Conservation (phyloP, 1,140 invertebrate genomes). For the Epicauta chinensis region DNA sequence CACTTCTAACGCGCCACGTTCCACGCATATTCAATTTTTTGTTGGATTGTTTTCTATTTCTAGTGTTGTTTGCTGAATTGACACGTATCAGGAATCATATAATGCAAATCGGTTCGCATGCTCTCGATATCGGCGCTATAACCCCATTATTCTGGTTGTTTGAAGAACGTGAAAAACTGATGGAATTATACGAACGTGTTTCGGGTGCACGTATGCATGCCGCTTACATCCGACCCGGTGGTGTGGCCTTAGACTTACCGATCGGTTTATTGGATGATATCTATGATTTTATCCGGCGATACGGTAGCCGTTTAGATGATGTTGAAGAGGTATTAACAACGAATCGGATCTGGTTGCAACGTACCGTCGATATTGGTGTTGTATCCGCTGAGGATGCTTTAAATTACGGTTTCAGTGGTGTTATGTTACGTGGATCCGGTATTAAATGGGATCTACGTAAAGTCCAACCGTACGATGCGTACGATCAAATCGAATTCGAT, state of each 20-base stretch:
- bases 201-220: slow-evolving; percentile 79
- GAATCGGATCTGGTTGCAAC: slow-evolving; percentile 88
- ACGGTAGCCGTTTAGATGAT: slow-evolving; percentile 85
- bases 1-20: too few relatives aligned
- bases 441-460: slow-evolving; percentile 88
- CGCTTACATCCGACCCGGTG: slow-evolving; percentile 78
- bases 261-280: slow-evolving; percentile 81
- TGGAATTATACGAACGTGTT: slow-evolving; percentile 81
- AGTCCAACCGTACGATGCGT: slow-evolving; percentile 78
- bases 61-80: slow-evolving; percentile 62
- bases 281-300: slow-evolving; percentile 76
- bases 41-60: too few relatives aligned
- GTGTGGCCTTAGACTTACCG: slow-evolving; percentile 71
- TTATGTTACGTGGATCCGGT: slow-evolving; percentile 74
- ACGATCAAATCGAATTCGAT: slow-evolving; percentile 80
- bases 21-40: too few relatives aligned
- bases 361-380: slow-evolving; percentile 85
- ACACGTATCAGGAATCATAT: slow-evolving; percentile 78
- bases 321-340: slow-evolving; percentile 88
- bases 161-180: slow-evolving; percentile 81
- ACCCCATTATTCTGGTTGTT: slow-evolving; percentile 88
- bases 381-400: slow-evolving; percentile 86
- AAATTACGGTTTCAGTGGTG: slow-evolving; percentile 83
- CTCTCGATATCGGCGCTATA: slow-evolving; percentile 74
- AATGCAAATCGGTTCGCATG: slow-evolving; percentile 68